Evolutionary conservation across 2,888 invertebrate genomes (phyloP).

Genomic region (Pyralis farinalis): DNA sequence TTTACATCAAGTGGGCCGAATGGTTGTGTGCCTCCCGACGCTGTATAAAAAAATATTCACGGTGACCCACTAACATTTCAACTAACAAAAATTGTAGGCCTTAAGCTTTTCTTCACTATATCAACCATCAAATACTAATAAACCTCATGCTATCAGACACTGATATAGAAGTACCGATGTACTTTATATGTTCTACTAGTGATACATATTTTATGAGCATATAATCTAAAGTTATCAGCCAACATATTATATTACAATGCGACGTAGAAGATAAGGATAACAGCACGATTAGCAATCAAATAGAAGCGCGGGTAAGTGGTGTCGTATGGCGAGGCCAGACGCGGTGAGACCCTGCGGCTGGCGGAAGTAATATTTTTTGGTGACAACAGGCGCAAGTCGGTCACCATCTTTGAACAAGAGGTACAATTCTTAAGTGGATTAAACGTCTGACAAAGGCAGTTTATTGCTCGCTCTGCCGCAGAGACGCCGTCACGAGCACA

Average conservation of each 20-base stretch:
- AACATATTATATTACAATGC: constrained; percentile 3
- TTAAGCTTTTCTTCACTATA: neutral
- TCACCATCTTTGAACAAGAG: constrained; percentile 45
- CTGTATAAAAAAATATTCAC: no score
- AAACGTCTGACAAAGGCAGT: constrained; percentile 63
- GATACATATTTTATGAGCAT: neutral
- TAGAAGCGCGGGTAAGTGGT: constrained; percentile 8
- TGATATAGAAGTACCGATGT: neutral
- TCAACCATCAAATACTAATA: constrained; percentile 3
- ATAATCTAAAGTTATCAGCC: neutral
- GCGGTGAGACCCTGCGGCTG: constrained; percentile 14
- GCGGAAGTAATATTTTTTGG: constrained; percentile 54
- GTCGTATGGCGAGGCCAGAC: neutral
- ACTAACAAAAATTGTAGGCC: no score
- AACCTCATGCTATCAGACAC: constrained; percentile 1
- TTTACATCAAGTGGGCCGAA: no score
- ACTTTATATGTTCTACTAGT: neutral
- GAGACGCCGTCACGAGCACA: constrained; percentile 39
- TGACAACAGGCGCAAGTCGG: constrained; percentile 40
- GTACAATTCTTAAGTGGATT: constrained; percentile 68
- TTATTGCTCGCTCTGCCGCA: constrained; percentile 51
- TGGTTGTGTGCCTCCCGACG: no score
- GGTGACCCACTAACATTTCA: no score
- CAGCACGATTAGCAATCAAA: neutral
- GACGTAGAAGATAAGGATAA: neutral